Evolutionary conservation across 2,888 invertebrate species (phyloP).

Genomic region (Acronicta leporina): DNA sequence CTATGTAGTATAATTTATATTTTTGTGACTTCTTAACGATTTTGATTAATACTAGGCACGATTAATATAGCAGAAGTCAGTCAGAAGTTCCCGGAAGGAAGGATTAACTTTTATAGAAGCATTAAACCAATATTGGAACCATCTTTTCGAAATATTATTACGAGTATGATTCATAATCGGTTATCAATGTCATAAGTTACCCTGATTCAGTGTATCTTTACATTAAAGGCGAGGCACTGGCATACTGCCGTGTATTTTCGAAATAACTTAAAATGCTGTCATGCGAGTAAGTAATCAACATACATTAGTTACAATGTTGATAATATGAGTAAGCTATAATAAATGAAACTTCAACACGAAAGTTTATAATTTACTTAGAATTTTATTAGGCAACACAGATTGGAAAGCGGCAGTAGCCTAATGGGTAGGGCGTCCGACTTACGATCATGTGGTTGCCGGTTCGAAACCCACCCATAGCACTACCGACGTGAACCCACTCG

Average conservation of each 20-base stretch:
- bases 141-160: too few relatives aligned
- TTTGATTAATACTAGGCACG: too few relatives aligned
- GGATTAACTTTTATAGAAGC: too few relatives aligned
- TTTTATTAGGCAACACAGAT: constrained; percentile 21
- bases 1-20: too few relatives aligned
- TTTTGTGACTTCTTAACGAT: too few relatives aligned
- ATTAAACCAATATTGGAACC: too few relatives aligned
- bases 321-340: constrained; percentile 22
- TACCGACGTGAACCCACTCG: too few relatives aligned
- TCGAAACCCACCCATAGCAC: too few relatives aligned
- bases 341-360: constrained; percentile 42
- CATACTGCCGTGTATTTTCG: neutral
- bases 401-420: constrained; percentile 5
- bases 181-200: neutral
- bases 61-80: too few relatives aligned
- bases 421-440: neutral
- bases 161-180: neutral
- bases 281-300: constrained; percentile 44
- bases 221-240: neutral
- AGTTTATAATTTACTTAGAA: constrained; percentile 18
- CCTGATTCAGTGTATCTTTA: too few relatives aligned
- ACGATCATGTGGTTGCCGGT: too few relatives aligned
- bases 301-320: constrained; percentile 22
- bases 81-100: too few relatives aligned
- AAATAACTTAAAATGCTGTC: constrained; percentile 23